Evolutionary conservation across 2,797 vertebrate genomes (phyloP), one percentile per base, ranked within the genome.

Genomic region (Uromys caudimaculatus): DNA sequence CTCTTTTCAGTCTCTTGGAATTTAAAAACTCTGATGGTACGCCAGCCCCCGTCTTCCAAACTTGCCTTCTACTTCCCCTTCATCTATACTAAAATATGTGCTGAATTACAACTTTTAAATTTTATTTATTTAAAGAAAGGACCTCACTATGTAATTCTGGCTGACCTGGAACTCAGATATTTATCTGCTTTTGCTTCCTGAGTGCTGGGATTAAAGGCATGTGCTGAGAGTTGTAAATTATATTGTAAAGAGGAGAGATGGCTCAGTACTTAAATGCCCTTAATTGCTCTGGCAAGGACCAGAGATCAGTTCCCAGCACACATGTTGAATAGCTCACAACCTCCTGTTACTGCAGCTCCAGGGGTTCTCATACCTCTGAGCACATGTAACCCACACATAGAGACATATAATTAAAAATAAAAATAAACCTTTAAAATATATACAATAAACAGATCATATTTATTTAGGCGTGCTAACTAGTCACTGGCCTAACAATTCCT

Each of bases 1-100:
- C 27, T 60, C 69, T 77, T 77, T 89, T 77, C 8, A 78, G 19
- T 89, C 44, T 89, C 54, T 81, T 52, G 4, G 90, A 96, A 91
- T 52, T 90, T 78, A 54, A 52, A 94, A 94, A 47, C 54, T 67
- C 17, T 23, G 21, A 19, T 16, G n/a, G 12, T n/a, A 62, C 35
- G 69, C 56, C 32, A 91, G 2, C n/a, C 35, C 89, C 64, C 29
- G 69, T 52, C 89, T 86, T 32, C 79, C 44, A 62, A 64, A 35
- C 11, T 58, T 69, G 67, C n/a, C 62, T 84, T 79, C 10, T 91
- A 38, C 41, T 89, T 84, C 44, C 32, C 32, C 75, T 62, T 69
- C 84, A 5, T 77, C 21, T 29, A 60, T 47, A 67, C 27, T 71
- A 76, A 95, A 94, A 38, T 64, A 93, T 19, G 38, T 29, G 7